Evolutionary conservation across 1,140 invertebrate genomes (phyloP), one percentile per base, ranked within the genome.

Genomic region (Nasonia giraulti): DNA sequence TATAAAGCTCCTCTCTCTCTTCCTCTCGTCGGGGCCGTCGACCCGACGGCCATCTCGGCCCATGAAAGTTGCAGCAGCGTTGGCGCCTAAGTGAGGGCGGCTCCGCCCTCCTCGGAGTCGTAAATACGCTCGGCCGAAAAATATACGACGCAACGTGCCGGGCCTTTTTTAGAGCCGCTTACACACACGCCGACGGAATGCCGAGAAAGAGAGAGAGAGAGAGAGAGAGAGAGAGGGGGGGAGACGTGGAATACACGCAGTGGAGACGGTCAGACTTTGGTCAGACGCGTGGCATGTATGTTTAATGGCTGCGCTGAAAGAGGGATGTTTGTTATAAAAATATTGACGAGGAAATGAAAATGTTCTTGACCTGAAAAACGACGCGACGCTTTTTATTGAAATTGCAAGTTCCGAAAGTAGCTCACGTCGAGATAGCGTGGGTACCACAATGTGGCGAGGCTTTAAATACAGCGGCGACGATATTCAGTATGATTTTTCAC

Each of bases 21-120:
- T 23, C 47, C 33, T 37, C 33, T 76, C 20, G 11, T 23, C 47
- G 76, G 47, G 33, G 33, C 62, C 68, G 75, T 62, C 68, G 74
- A 40, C 74, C 40, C 62, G 69, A 31, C 77, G 76, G 33, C 83
- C 78, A 76, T 80, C 33, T 78, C 78, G 71, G 27, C 44, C 77
- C 78, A 85, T 85, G 78, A 85, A 85, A 85, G n/a, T 85, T 85
- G 83, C 83, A 84, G 69, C 37, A 55, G 27, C 75, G 37, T 37
- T 37, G 37, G 27, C 71, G 47, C 50, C 76, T 44, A 23, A 40
- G 78, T 17, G 76, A 50, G 76, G 23, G 14, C 33, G 8, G 76
- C 74, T 50, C 66, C 82, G 66, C 66, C 82, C 74, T n/a, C 50
- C 33, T 7, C 44, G 23, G 23, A 33, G 17, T 23, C 66, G 78